These are phyloP conservation scores for Liasis olivaceus DNA, from an alignment of 2,797 vertebrate genomes.

Conservation along the genomic window DNA sequence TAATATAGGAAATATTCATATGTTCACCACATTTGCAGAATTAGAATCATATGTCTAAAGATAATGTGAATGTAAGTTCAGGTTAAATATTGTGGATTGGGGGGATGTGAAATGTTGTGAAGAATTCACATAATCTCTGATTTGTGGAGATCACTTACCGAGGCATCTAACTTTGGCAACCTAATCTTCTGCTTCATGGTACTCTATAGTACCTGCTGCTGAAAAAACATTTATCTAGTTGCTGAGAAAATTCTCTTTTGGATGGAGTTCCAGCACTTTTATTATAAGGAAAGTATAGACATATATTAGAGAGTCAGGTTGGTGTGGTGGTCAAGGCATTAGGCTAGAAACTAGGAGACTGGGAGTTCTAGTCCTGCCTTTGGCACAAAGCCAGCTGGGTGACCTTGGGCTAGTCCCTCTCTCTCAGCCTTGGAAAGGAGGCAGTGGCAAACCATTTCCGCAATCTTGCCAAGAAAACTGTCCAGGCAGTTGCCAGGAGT, in stretches of 20 bases:
- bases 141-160: not conserved
- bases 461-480: not conserved
- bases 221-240: too few species aligned
- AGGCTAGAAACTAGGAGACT: not conserved
- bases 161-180: too few species aligned
- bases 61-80: not conserved
- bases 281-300: too few species aligned
- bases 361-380: not conserved
- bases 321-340: too few species aligned
- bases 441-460: not conserved
- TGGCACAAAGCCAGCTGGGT: not conserved
- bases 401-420: not conserved
- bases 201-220: too few species aligned
- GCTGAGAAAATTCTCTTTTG: too few species aligned
- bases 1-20: not conserved
- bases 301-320: too few species aligned
- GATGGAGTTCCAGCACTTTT: too few species aligned
- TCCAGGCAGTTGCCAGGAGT: not conserved
- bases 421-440: not conserved
- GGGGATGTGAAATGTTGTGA: not conserved
- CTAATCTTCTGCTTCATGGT: too few species aligned
- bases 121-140: not conserved
- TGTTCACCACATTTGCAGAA: not conserved
- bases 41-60: not conserved
- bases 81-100: not conserved